Evolutionary conservation across 2,113 vertebrate species (phyloP).

Genomic region (Hiodon alosoides): DNA sequence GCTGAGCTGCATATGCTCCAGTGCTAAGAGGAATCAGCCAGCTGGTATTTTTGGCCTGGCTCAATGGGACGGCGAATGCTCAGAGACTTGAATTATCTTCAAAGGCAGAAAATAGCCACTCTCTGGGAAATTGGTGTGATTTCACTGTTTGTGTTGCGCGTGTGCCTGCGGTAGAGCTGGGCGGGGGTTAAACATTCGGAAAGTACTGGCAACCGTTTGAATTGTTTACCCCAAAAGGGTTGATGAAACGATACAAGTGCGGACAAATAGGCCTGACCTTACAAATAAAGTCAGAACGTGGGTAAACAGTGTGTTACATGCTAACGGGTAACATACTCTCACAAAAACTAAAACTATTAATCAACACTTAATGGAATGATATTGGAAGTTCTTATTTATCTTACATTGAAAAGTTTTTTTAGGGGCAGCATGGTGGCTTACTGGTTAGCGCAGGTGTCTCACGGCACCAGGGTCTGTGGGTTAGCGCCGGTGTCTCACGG

Average conservation of each 20-base stretch:
- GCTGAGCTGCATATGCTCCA: constrained; percentile 45
- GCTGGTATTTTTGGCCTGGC: constrained; percentile 45
- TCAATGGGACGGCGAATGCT: constrained; percentile 43
- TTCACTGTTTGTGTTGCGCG: constrained; percentile 40
- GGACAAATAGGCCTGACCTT: too few relatives aligned
- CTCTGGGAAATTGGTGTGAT: constrained; percentile 48
- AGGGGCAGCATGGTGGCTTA: not conserved
- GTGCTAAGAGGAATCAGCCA: constrained; percentile 34
- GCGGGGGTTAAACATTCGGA: constrained; percentile 1
- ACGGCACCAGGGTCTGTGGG: not conserved
- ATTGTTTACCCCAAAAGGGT: not conserved
- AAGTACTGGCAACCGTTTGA: not conserved
- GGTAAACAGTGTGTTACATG: too few relatives aligned
- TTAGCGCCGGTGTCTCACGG: not conserved
- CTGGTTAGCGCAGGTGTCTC: not conserved
- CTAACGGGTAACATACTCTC: too few relatives aligned
- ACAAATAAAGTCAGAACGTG: too few relatives aligned
- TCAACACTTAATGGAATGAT: too few relatives aligned
- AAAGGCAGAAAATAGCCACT: constrained; percentile 53
- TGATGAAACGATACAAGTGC: too few relatives aligned
- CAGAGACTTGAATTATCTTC: constrained; percentile 43
- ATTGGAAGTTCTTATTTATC: not conserved
- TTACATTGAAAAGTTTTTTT: not conserved
- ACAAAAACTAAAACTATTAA: too few relatives aligned
- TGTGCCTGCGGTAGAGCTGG: not conserved